These are phyloP conservation scores for Danio jaintianensis DNA, from an alignment of 2,797 vertebrate genomes.

Conservation along the genomic window DNA sequence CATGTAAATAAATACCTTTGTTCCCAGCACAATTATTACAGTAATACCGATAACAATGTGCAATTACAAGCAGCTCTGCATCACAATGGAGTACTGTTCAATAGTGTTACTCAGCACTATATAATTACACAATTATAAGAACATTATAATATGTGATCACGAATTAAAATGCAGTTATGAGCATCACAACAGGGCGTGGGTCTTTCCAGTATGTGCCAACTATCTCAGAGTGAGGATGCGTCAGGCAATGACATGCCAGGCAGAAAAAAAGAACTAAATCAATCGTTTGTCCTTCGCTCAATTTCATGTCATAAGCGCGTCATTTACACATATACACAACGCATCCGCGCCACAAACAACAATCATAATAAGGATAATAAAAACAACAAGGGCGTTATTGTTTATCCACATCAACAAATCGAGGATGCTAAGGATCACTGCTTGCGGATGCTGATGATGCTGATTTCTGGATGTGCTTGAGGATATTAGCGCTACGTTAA, in stretches of 20 bases:
- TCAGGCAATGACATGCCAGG: constrained; percentile 66
- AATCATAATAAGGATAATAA: background rate
- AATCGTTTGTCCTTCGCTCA: constrained; percentile 43
- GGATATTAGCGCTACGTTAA: constrained; percentile 16
- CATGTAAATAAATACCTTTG: background rate
- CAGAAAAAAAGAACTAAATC: constrained; percentile 49
- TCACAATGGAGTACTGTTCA: background rate
- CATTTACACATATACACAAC: constrained; percentile 10
- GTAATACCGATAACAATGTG: background rate
- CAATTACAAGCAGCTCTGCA: constrained; percentile 1
- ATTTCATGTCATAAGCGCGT: background rate
- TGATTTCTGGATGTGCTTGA: constrained; percentile 13
- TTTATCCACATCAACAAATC: background rate
- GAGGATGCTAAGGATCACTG: constrained; percentile 18
- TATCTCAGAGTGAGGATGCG: constrained; percentile 69
- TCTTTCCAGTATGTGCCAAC: constrained; percentile 66
- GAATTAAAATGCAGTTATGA: constrained; percentile 34
- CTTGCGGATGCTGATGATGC: constrained; percentile 17
- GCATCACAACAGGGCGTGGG: constrained; percentile 79
- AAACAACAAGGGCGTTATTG: constrained; percentile 4
- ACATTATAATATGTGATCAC: background rate
- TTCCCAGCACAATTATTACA: background rate
- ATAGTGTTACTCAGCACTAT: background rate
- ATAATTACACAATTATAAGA: background rate
- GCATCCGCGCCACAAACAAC: background rate